phyloP scores from a whole-genome alignment of 2,797 vertebrate species.

The Sternarchorhynchus goeldii region DNA sequence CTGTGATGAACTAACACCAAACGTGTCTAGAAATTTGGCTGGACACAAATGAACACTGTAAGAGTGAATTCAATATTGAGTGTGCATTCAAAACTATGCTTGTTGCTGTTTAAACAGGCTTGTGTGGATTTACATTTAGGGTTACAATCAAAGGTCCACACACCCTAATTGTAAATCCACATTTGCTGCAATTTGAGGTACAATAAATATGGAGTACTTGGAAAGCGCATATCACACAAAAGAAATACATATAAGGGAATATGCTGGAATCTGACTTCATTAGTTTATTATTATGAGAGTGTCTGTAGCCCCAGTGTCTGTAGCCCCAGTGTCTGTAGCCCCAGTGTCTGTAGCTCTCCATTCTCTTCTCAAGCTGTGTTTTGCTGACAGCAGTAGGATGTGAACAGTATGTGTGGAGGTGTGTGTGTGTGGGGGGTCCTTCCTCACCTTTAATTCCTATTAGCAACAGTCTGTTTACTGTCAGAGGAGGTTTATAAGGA shows the following conservation, averaged over 20 bases:
- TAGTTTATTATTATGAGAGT: slow-evolving; percentile 5
- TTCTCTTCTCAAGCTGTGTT: slow-evolving; percentile 7
- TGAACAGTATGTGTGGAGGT: not conserved
- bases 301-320: not conserved
- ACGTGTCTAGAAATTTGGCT: too few species aligned
- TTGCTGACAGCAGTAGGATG: slow-evolving; percentile 8
- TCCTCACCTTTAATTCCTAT: slow-evolving; percentile 21
- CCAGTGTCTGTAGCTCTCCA: not conserved
- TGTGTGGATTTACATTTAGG: not conserved
- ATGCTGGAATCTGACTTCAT: not conserved
- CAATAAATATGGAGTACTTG: not conserved
- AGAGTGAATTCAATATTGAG: too few species aligned
- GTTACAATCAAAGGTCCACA: too few species aligned
- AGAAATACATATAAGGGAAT: not conserved
- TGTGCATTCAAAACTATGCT: too few species aligned
- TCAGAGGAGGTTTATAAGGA: slow-evolving; percentile 20
- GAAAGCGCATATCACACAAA: not conserved
- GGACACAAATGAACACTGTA: too few species aligned
- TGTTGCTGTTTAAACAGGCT: not conserved
- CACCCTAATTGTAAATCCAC: too few species aligned
- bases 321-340: not conserved
- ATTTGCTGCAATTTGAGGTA: not conserved
- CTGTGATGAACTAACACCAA: too few species aligned
- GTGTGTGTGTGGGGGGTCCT: not conserved
- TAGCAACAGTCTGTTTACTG: not conserved